Percentiles rank a stretch among this genome's conserved stretches.
These are phyloP conservation scores for Anhinga anhinga DNA, from an alignment of 2,113 vertebrate genomes.

Conservation along the genomic window DNA sequence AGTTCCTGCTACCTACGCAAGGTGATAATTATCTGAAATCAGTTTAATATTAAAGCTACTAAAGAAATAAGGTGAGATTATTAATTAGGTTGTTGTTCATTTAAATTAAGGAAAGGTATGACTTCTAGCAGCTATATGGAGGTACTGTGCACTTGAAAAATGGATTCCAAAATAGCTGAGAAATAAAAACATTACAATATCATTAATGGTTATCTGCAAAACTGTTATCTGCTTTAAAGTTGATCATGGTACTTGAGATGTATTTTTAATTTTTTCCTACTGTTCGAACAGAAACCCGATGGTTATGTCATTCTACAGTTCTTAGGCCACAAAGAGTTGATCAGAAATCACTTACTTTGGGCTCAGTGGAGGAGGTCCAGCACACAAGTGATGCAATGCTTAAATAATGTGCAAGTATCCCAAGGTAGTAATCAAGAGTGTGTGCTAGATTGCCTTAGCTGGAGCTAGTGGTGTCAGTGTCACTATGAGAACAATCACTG, in stretches of 20 bases:
- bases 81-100: not conserved
- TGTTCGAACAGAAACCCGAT: not conserved
- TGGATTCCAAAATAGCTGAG: not conserved
- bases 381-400: not conserved
- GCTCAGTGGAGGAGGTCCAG: not conserved
- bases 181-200: not conserved
- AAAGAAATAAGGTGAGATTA: not conserved
- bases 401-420: not conserved
- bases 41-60: not conserved
- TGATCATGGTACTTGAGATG: not conserved
- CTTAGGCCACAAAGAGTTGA: not conserved
- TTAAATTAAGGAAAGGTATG: not conserved
- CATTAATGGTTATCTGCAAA: not conserved
- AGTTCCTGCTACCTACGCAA: not conserved
- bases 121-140: not conserved
- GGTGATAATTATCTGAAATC: not conserved
- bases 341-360: not conserved
- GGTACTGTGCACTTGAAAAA: not conserved
- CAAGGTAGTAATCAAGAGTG: not conserved
- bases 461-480: not conserved
- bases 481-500: not conserved
- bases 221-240: not conserved
- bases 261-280: not conserved
- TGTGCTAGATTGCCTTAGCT: not conserved
- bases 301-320: not conserved